These are phyloP conservation scores for Platorchestia sp. DNA, from an alignment of 1,140 invertebrate species.

Conservation along the genomic window DNA sequence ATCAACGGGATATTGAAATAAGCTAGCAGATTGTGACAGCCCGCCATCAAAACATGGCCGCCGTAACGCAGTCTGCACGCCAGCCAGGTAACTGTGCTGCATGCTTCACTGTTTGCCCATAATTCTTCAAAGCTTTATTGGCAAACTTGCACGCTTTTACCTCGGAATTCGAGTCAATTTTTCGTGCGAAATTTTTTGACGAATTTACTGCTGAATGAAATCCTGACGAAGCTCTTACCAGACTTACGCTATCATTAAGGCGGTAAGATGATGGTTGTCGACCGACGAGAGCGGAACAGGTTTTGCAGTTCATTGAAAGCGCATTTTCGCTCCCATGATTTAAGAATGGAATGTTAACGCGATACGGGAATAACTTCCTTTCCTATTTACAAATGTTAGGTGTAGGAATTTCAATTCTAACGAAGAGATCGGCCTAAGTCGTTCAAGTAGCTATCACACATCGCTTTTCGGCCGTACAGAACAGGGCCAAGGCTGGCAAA, in stretches of 20 bases:
- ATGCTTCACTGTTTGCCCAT: neutral
- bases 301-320: neutral
- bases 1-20: conserved; percentile 25
- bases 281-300: neutral
- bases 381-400: neutral
- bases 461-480: neutral
- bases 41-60: neutral
- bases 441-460: neutral
- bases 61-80: neutral
- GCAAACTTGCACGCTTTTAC: neutral
- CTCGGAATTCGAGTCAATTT: neutral
- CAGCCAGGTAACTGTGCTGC: neutral
- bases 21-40: neutral
- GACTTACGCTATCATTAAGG: neutral
- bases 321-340: neutral
- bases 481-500: neutral
- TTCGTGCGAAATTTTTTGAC: neutral
- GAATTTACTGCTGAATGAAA: neutral
- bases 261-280: conserved; percentile 1
- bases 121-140: neutral
- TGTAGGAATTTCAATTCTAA: neutral
- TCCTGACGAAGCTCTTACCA: neutral
- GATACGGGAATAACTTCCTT: neutral
- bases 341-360: conserved; percentile 13
- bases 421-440: neutral